Evolutionary conservation across 2,888 invertebrate genomes (phyloP), one percentile per base, ranked within the genome.

Genomic region (Eupithecia insigniata): DNA sequence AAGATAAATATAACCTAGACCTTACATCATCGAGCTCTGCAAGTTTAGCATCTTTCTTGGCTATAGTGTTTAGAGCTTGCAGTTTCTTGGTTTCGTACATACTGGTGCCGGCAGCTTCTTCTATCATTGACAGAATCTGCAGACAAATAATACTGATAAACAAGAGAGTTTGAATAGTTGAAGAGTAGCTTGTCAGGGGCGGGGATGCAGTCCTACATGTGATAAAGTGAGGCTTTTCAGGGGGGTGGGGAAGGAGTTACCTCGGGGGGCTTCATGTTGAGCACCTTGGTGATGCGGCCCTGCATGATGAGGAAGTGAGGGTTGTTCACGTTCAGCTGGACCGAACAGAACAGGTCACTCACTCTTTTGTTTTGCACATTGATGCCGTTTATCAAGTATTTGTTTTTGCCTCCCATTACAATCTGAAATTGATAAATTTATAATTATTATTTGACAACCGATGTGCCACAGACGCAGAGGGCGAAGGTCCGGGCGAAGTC

Each of bases 291-390:
- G 80, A 99, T 99, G 78, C 99, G 96, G 0, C 99, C 99, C 95
- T 99, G 99, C 99, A 99, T 99, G 84, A 99, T 99, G 46, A 99
- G 96, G 92, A 99, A 99, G 90, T 99, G 99, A 0, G 99, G 99
- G 93, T 99, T 99, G 93, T 99, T 99, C 2, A 99, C 98, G 86
- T 99, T 99, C 55, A 99, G 94, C 87, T 99, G 99, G 8, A 99
- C 97, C 0, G 99, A 98, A 83, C 98, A 98, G 91, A 99, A 99
- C 86, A 99, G 94, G 90, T 99, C 99, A 58, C 97, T 96, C 1
- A 99, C 98, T 80, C 97, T 95, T 85, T 97, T 98, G 91, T 98
- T 98, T 78, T 97, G 97, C 0, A 98, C 99, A 84, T 96, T 97
- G 72, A 96, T 96, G 4, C 99, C 99, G 87, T 99, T 99, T 76